A percentile compares a stretch with the other conserved stretches of the same genome.
These are phyloP conservation scores for Acanthopleura granulata DNA, from an alignment of 2,888 invertebrate species.

Conservation along the genomic window DNA sequence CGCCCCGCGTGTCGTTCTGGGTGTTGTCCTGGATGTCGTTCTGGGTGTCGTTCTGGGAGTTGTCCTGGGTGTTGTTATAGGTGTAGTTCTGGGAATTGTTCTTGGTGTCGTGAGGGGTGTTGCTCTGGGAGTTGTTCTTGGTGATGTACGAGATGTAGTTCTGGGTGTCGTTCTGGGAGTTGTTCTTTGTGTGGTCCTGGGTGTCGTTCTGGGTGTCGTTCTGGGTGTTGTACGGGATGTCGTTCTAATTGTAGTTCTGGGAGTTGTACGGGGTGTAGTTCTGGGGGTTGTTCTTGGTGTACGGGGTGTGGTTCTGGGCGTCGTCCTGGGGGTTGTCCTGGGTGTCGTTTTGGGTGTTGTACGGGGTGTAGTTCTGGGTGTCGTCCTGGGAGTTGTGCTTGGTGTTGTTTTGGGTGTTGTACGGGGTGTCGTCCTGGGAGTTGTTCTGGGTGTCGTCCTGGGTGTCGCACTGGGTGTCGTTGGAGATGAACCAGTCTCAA, in stretches of 20 bases:
- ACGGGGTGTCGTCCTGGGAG: not conserved
- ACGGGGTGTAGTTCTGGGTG: not conserved
- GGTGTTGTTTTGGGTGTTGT: not conserved
- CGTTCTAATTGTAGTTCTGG: constrained; percentile 8
- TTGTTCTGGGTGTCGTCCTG: not conserved
- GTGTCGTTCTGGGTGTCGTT: not conserved
- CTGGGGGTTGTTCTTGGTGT: constrained; percentile 19
- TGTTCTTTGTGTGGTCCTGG: not conserved
- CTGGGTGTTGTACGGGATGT: constrained; percentile 10
- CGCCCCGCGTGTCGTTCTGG: not conserved
- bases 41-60: not conserved
- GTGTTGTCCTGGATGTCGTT: not conserved
- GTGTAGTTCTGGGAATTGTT: not conserved
- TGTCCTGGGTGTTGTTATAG: not conserved
- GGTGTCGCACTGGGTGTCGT: not conserved
- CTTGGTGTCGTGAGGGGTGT: not conserved
- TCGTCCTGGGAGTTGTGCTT: not conserved
- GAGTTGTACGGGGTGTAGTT: constrained; percentile 19
- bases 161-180: not conserved
- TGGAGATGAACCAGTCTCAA: not conserved
- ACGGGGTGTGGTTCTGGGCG: not conserved
- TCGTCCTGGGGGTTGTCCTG: not conserved
- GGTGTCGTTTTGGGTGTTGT: not conserved
- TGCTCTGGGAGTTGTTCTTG: not conserved
- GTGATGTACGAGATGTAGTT: not conserved